These are phyloP conservation scores for Drosophila truncata DNA, from an alignment of 1,140 invertebrate genomes.

Conservation along the genomic window DNA sequence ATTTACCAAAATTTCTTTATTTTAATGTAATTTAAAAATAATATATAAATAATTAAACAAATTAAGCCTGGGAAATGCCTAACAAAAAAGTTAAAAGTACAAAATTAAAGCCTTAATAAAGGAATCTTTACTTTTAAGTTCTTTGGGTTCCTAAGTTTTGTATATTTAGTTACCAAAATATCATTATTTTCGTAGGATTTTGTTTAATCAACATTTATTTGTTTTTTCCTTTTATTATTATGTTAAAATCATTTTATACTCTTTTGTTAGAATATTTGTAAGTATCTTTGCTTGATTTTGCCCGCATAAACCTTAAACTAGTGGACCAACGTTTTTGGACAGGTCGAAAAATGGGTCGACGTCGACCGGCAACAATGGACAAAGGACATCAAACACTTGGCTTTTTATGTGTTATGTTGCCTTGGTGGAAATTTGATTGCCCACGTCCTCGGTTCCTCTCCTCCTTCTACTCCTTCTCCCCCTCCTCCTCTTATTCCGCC, in stretches of 20 bases:
- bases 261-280: not conserved
- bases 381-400: constrained; percentile 62
- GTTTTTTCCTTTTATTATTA: no score
- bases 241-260: not conserved
- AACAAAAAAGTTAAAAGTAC: no score
- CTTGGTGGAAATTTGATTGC: constrained; percentile 56
- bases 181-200: not conserved
- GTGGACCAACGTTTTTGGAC: constrained; percentile 12
- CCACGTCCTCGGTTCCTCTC: constrained; percentile 20
- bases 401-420: constrained; percentile 53
- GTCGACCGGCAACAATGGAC: constrained; percentile 24
- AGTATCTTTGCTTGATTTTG: not conserved
- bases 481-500: not conserved
- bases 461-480: not conserved
- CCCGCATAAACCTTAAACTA: constrained; percentile 8
- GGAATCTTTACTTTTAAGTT: no score
- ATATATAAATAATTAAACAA: no score
- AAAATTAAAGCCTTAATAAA: no score
- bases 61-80: no score
- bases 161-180: no score
- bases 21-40: no score
- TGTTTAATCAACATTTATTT: not conserved
- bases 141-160: no score
- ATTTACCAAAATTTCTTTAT: not conserved
- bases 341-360: constrained; percentile 14